Conservation (phyloP, 1,140 invertebrate genomes). For the Philopotamus ludificatus region DNA sequence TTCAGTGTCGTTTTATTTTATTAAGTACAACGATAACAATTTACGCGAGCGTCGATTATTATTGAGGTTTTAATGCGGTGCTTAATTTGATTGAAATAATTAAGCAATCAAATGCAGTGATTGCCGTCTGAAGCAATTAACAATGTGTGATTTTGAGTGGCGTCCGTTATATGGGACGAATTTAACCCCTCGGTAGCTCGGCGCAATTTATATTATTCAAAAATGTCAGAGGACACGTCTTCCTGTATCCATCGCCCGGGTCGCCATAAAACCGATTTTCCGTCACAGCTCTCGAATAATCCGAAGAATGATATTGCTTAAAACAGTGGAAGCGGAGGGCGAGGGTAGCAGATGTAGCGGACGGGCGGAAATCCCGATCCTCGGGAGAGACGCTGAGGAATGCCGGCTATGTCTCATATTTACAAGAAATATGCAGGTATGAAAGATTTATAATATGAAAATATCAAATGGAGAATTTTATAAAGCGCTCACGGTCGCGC, state of each 20-base stretch:
- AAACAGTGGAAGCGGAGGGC: slow-evolving; percentile 16
- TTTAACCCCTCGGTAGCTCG: too few species aligned
- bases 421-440: slow-evolving; percentile 43
- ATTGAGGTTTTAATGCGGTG: too few species aligned
- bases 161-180: too few species aligned
- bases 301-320: neutral
- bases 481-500: slow-evolving; percentile 38
- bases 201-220: too few species aligned
- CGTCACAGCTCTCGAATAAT: neutral
- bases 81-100: too few species aligned
- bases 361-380: slow-evolving; percentile 2
- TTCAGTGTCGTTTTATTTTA: too few species aligned
- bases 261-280: neutral
- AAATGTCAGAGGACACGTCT: too few species aligned
- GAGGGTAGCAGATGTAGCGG: neutral
- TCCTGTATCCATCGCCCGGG: neutral
- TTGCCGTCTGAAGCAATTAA: too few species aligned
- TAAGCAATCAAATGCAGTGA: too few species aligned
- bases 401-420: slow-evolving; percentile 41
- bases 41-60: too few species aligned
- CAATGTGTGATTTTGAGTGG: too few species aligned
- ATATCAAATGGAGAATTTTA: slow-evolving; percentile 43
- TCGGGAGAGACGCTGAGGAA: slow-evolving; percentile 29
- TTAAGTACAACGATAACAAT: too few species aligned
- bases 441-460: slow-evolving; percentile 43